Conservation (phyloP, 2,888 invertebrate species). For the Pollenia labialis region DNA sequence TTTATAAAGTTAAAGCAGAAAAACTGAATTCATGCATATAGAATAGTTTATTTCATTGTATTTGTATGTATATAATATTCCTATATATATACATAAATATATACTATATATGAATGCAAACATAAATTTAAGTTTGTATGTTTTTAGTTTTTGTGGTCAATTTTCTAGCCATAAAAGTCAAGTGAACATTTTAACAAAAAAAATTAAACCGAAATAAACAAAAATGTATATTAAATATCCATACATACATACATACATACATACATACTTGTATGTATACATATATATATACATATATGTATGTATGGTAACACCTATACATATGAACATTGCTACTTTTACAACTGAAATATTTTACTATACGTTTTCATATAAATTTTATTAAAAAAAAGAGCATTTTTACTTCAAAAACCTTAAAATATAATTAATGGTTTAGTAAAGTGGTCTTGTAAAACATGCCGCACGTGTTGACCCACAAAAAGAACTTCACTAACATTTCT, state of each 20-base stretch:
- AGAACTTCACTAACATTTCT: constrained; percentile 14
- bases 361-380: constrained; percentile 41
- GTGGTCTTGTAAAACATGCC: constrained; percentile 69
- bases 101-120: neutral
- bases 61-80: too few relatives aligned
- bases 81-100: too few relatives aligned
- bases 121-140: constrained; percentile 28
- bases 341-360: neutral
- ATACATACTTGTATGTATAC: too few relatives aligned
- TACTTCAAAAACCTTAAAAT: constrained; percentile 64
- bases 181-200: constrained; percentile 57
- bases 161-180: constrained; percentile 62
- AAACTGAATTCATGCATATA: constrained; percentile 6
- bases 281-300: neutral
- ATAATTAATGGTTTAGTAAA: constrained; percentile 69
- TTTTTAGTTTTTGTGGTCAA: constrained; percentile 65
- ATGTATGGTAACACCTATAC: neutral
- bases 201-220: constrained; percentile 19
- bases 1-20: constrained; percentile 25
- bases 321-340: constrained; percentile 13
- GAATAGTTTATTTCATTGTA: too few relatives aligned
- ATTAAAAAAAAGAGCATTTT: constrained; percentile 32
- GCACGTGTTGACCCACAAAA: constrained; percentile 60
- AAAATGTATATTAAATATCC: constrained; percentile 10
- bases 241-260: neutral